Evolutionary conservation across 2,797 vertebrate genomes (phyloP), one percentile per base, ranked within the genome.

Genomic region (Pempheris klunzingeri): DNA sequence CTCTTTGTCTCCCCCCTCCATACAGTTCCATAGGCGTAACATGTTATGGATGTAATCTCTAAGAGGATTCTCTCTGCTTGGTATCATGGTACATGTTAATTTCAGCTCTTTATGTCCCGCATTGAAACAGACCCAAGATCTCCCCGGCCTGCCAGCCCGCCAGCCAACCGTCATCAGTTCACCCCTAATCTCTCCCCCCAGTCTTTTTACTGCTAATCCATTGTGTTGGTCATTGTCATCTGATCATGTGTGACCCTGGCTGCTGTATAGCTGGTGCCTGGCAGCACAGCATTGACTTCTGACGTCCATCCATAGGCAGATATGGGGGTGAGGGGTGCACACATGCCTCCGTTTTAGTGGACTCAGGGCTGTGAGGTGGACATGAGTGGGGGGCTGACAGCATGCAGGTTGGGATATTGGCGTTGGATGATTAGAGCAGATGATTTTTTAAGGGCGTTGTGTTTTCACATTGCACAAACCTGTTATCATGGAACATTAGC

Each of bases 81-180:
- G 76, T 93, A 91, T 90, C 88, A 86, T 90, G 88, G 84, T 82
- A 92, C 87, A 87, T 93, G 92, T 93, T 94, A 84, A 93, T 94
- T 93, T 92, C 88, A 87, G 49, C 74, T 90, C 89, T 91, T 92
- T 93, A 88, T 93, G 79, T 89, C 72, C 84, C 74, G 88, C 74
- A 83, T 85, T 93, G 87, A 90, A 93, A 92, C 88, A 87, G 82
- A 90, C 71, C 87, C 77, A 82, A 68, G 87, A 82, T 87, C 82
- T 89, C 76, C 70, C 63, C 62, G 87, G 71, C 81, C 77, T 83
- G 84, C 72, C 52, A 17, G 59, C 65, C 46, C 32, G 72, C 54
- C 69, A 52, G 47, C 90, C 86, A 84, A 82, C 87, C 87, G 41
- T 90, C 92, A 88, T 90, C 91, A 92, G 86, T 91, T 92, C 90